Percentiles rank a stretch among this genome's conserved stretches.
phyloP scores from a whole-genome alignment of 2,113 vertebrate genomes.

The Corvus moneduloides region DNA sequence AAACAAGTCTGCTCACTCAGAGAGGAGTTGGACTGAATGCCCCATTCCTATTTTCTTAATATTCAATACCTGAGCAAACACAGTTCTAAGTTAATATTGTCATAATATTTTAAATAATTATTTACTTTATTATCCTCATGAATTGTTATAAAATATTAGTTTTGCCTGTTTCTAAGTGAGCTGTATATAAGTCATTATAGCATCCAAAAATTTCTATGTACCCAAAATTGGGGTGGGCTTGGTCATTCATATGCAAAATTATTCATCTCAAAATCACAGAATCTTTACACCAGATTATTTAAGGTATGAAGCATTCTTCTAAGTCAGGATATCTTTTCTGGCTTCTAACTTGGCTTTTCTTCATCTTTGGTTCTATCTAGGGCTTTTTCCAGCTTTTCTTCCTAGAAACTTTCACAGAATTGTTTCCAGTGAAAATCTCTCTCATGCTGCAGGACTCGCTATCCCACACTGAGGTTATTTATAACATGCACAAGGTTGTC shows the following conservation, averaged over 20 bases:
- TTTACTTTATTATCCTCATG: neutral
- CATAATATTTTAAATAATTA: neutral
- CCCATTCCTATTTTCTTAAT: neutral
- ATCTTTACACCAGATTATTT: neutral
- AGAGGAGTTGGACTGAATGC: neutral
- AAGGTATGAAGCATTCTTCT: neutral
- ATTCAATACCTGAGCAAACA: neutral
- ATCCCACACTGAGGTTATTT: conserved; percentile 19
- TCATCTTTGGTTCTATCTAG: neutral
- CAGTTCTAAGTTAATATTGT: neutral
- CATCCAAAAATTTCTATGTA: neutral
- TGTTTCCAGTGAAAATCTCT: conserved; percentile 7
- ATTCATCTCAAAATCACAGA: neutral
- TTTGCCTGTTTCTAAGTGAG: neutral
- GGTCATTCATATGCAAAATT: neutral
- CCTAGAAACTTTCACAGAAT: neutral
- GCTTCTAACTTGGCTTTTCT: neutral
- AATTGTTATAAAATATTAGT: neutral
- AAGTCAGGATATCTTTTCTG: neutral
- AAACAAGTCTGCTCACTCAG: neutral
- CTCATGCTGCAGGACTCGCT: neutral
- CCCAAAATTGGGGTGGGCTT: neutral
- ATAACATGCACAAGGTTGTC: neutral
- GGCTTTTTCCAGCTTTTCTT: neutral
- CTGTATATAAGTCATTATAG: neutral